phyloP scores from a whole-genome alignment of 2,888 invertebrate genomes.

The Aphodius granarius region DNA sequence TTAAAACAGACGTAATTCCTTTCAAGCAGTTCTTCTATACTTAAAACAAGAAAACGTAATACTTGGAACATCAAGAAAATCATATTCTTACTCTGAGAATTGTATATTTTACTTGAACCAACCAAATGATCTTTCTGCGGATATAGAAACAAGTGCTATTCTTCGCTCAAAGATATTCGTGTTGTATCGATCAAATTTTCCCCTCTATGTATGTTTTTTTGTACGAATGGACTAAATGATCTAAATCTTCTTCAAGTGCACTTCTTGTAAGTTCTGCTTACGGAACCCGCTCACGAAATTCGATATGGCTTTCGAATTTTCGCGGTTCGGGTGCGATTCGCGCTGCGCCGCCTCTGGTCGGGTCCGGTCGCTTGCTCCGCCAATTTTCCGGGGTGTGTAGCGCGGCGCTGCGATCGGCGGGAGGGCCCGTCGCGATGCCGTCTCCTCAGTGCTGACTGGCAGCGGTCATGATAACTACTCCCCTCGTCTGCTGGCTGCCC shows the following conservation, averaged over 20 bases:
- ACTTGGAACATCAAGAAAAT: no score
- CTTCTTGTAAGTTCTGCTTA: slow-evolving; percentile 35
- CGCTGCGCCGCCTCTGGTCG: not conserved
- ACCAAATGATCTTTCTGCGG: no score
- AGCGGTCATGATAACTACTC: slow-evolving; percentile 58
- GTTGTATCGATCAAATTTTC: no score
- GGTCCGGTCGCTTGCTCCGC: not conserved
- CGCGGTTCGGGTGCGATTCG: not conserved
- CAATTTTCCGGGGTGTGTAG: slow-evolving; percentile 9
- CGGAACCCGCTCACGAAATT: slow-evolving; percentile 23
- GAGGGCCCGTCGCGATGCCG: slow-evolving; percentile 35
- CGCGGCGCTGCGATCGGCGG: slow-evolving; percentile 32
- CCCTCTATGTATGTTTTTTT: no score
- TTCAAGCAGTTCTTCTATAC: no score
- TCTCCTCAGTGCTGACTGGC: slow-evolving; percentile 53
- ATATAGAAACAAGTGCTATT: no score
- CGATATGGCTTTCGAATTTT: slow-evolving; percentile 14
- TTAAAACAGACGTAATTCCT: no score
- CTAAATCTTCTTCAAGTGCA: not conserved
- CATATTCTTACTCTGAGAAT: no score
- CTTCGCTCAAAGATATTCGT: no score
- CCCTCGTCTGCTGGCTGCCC: slow-evolving; percentile 53
- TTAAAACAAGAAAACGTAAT: no score
- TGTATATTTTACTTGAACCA: no score
- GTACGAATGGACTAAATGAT: not conserved